These are phyloP conservation scores for Hippopotamyrus pictus DNA, from an alignment of 2,797 vertebrate genomes.

Conservation along the genomic window DNA sequence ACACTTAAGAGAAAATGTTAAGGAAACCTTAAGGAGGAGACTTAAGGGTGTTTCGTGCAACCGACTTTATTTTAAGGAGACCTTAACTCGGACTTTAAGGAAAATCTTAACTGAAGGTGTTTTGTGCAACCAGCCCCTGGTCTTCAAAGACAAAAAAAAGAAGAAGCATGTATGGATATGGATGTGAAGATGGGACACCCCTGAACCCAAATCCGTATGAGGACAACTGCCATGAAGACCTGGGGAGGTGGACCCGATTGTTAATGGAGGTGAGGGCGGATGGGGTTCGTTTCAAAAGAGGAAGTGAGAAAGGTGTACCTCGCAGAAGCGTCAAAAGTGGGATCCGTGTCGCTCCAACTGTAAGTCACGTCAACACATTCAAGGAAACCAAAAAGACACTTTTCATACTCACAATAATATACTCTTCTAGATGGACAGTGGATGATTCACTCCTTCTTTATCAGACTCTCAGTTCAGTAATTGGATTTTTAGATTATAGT, in stretches of 20 bases:
- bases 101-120: no score
- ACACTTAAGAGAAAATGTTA: no score
- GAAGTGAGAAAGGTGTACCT: conserved; percentile 72
- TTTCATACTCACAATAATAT: background rate
- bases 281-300: conserved; percentile 48
- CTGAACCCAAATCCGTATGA: background rate
- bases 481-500: background rate
- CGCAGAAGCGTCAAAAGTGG: conserved; percentile 74
- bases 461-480: background rate
- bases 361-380: conserved; percentile 72
- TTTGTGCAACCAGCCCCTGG: no score
- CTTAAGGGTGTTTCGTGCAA: no score
- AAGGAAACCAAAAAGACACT: conserved; percentile 29
- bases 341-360: conserved; percentile 80
- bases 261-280: conserved; percentile 16
- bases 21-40: no score
- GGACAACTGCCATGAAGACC: conserved; percentile 25
- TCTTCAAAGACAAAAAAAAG: background rate
- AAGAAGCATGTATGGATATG: conserved; percentile 16
- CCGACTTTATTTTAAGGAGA: no score
- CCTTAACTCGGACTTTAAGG: no score
- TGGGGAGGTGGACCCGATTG: conserved; percentile 37
- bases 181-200: background rate
- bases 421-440: background rate
- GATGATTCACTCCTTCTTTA: background rate